Base-by-base conservation (phyloP, 2,888 invertebrate species). In the Agapostemon virescens region DNA sequence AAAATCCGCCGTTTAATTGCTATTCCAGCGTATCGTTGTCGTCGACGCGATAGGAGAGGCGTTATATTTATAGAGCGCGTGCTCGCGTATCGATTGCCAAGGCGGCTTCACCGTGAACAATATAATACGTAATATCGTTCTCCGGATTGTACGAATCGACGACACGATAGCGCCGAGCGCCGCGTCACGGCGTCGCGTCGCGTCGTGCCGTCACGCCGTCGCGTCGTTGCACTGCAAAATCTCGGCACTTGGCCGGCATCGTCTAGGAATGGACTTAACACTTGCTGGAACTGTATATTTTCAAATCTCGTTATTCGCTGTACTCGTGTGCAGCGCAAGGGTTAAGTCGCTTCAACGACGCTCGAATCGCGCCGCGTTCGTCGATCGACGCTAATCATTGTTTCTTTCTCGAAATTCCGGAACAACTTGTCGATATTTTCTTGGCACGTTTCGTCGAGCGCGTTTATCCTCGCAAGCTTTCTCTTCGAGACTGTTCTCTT, bases 201-300 rank as follows among this genome's bases (percentile, higher is more conserved):
- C 20, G 20, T 20, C 45, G 45, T 45, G 6, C 20, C 20, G 7
- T 13, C 42, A 15, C 13, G 20, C 61, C 38, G 82, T 79, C 77
- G 83, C 85, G 83, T 79, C 84, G 68, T 74, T 84, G 83, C 80
- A 85, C 85, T 66, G 84, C 77, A 84, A 87, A 86, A 85, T 82
- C 81, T 74, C 79, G 74, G 91, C 91, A 89, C 90, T 91, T 92
- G 81, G 76, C 83, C 80, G 91, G 92, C 88, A 88, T 92, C 91
- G 91, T 91, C 91, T 91, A 91, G 90, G 90, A 91, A 91, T 90
- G 90, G 88, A 85, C 89, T 91, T 92, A 91, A 86, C 86, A 87
- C 85, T 84, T 86, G 86, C 85, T 82, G 85, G 82, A 84, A 85
- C 83, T 83, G 85, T 87, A 85, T 88, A 90, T 90, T 86, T 86